Percentiles rank a stretch among this genome's conserved stretches.
These are phyloP conservation scores for Atrichornis clamosus DNA, from an alignment of 2,113 vertebrate genomes.

Conservation along the genomic window DNA sequence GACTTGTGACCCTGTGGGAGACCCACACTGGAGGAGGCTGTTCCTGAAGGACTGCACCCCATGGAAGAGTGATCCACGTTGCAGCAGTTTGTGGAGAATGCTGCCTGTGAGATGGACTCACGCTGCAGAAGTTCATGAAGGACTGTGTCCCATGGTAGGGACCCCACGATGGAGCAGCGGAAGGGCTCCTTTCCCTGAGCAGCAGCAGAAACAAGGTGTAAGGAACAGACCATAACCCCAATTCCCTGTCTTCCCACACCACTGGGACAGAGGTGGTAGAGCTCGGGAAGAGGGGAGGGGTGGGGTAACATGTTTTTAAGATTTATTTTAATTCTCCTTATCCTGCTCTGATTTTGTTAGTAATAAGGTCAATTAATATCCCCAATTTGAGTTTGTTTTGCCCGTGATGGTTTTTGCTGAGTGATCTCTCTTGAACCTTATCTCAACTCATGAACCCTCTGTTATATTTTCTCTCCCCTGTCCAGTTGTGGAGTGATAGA, in stretches of 20 bases:
- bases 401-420: fast-evolving
- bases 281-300: background rate
- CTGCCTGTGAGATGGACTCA: background rate
- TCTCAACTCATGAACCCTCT: background rate
- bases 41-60: background rate
- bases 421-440: background rate
- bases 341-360: background rate
- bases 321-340: background rate
- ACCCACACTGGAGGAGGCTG: background rate
- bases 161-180: background rate
- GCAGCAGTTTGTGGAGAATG: background rate
- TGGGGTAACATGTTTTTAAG: background rate
- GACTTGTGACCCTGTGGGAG: background rate
- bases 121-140: background rate
- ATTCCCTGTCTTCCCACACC: background rate
- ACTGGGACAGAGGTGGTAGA: background rate
- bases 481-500: background rate
- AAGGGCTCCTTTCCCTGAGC: background rate
- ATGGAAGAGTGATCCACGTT: background rate
- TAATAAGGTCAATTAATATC: background rate
- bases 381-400: background rate
- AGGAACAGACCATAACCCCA: background rate
- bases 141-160: background rate
- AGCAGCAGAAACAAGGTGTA: fast-evolving
- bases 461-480: background rate